Conservation (phyloP, 2,797 vertebrate species). For the Helarctos malayanus region DNA sequence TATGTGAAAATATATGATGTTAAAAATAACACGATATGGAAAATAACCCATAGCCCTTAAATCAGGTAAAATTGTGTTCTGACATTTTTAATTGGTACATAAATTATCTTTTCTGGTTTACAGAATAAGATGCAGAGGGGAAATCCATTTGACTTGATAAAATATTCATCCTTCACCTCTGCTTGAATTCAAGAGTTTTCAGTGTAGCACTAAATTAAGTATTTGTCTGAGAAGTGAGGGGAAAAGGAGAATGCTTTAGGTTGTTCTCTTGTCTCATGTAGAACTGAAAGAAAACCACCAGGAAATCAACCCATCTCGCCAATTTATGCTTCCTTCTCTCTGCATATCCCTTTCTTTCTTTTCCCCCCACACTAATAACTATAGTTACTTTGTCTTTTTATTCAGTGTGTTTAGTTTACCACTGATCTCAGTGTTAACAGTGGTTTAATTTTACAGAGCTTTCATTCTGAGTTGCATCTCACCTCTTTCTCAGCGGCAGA, state of each 20-base stretch:
- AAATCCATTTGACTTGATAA: conserved; percentile 55
- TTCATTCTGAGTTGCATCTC: not conserved
- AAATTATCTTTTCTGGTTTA: conserved; percentile 56
- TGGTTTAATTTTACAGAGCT: not conserved
- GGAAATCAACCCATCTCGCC: not conserved
- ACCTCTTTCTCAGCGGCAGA: not conserved
- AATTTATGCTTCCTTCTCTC: not conserved
- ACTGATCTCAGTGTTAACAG: not conserved
- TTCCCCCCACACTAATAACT: not conserved
- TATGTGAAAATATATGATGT: conserved; percentile 21
- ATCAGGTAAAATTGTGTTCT: conserved; percentile 18
- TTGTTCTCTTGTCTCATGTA: conserved; percentile 9
- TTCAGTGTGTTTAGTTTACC: not conserved
- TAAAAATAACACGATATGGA: not conserved
- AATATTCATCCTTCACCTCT: conserved; percentile 31
- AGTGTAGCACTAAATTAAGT: not conserved
- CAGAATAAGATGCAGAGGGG: not conserved
- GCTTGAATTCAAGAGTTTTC: conserved; percentile 32
- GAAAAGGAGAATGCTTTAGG: not conserved
- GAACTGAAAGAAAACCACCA: not conserved
- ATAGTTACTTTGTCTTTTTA: not conserved
- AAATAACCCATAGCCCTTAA: conserved; percentile 47
- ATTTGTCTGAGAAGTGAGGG: not conserved
- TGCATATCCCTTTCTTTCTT: not conserved
- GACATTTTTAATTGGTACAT: conserved; percentile 51